These are phyloP conservation scores for Bombus confusus DNA, from an alignment of 1,140 invertebrate genomes.

Conservation along the genomic window DNA sequence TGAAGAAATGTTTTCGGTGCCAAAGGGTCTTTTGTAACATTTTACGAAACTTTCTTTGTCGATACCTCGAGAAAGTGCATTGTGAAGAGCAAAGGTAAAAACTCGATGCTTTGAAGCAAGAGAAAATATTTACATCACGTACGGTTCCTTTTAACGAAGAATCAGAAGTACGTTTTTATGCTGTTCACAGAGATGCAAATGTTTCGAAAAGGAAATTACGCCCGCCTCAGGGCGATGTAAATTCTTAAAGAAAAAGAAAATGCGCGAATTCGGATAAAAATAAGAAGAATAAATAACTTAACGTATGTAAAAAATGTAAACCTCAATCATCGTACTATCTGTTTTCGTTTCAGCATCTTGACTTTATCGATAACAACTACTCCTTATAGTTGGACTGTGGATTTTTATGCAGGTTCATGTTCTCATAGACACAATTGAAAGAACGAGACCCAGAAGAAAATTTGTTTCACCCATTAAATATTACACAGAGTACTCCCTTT, in stretches of 20 bases:
- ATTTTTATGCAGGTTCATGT: too few species aligned
- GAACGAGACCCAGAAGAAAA: too few species aligned
- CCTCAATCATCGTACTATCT: too few species aligned
- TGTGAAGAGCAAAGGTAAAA: background rate
- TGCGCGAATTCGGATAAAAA: too few species aligned
- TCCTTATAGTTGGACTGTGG: too few species aligned
- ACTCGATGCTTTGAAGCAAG: background rate
- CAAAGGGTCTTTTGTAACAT: background rate
- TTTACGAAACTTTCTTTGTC: background rate
- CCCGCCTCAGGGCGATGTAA: background rate
- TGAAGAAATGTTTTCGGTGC: background rate
- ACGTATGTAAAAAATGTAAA: too few species aligned
- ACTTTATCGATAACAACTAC: too few species aligned
- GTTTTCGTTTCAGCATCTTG: too few species aligned
- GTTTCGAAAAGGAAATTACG: background rate
- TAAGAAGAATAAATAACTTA: too few species aligned
- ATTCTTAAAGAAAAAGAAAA: background rate
- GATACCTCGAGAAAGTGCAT: background rate
- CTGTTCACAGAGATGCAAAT: conserved; percentile 20
- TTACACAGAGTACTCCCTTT: too few species aligned
- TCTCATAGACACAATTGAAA: too few species aligned
- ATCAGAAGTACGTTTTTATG: conserved; percentile 6
- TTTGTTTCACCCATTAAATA: too few species aligned
- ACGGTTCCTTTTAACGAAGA: conserved; percentile 1
- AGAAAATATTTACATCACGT: conserved; percentile 27